Evolutionary conservation across 2,888 invertebrate species (phyloP), one percentile per base, ranked within the genome.

Genomic region (Matsumyia berberina): DNA sequence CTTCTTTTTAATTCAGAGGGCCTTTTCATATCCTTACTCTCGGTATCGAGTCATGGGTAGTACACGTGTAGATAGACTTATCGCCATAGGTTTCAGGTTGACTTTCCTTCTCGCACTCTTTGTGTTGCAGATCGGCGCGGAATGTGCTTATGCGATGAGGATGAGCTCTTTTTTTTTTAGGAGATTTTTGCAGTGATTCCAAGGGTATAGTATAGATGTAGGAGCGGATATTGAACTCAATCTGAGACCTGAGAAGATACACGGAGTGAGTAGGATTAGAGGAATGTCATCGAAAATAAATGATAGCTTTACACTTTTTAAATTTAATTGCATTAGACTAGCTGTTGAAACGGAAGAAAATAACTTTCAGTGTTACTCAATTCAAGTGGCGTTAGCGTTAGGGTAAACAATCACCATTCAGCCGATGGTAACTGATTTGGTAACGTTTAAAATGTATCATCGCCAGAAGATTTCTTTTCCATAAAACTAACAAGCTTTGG

Each of bases 51-150:
- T 57, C 39, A 64, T 81, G 42, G 17, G 29, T 19, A 49, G 19
- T 58, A 74, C 80, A 81, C 80, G 62, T 81, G 74, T 69, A 74
- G 67, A 73, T 67, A 78, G 53, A 73, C 67, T 74, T 80, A 67
- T 76, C 67, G 67, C 64, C 60, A 74, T 73, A 74, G 69, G 62
- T 81, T 74, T 74, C 74, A 74, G 69, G 69, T 81, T 62, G 62
- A 60, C 55, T 79, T 66, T 72, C 57, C 67, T 81, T 58, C 73
- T 58, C 66, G 29, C 73, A 60, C 66, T 66, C 49, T 24, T 57
- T 72, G 35, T 79, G 49, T 72, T 70, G 57, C 33, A n/a, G 51
- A 58, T 46, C 12, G 66, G 49, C 64, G 51, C 35, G 72, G 79
- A 79, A 79, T 79, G 66, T 60, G 64, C 58, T 79, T 73, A 66